Evolutionary conservation across 1,140 invertebrate species (phyloP).

Genomic region (Neodiprion virginianus): DNA sequence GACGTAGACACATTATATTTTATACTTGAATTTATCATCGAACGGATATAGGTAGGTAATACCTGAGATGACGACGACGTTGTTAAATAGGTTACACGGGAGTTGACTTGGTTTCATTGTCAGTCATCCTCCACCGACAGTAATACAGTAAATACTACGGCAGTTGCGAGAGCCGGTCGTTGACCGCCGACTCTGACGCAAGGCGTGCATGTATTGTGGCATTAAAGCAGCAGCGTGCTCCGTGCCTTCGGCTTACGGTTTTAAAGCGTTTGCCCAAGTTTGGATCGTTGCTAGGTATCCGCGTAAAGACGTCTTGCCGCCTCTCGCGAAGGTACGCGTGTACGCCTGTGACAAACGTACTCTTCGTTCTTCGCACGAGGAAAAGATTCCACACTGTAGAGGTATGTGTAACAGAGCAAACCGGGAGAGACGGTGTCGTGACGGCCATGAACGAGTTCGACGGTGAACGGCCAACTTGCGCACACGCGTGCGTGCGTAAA

Average conservation of each 20-base stretch:
- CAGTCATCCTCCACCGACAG: neutral
- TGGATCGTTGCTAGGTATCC: neutral
- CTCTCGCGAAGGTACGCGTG: neutral
- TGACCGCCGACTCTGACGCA: neutral
- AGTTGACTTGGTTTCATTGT: neutral
- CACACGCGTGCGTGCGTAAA: too few relatives aligned
- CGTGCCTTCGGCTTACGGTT: neutral
- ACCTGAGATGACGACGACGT: neutral
- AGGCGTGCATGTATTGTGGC: neutral
- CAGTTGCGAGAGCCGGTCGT: neutral
- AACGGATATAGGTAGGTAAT: too few relatives aligned
- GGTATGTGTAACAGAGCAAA: neutral
- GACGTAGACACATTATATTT: too few relatives aligned
- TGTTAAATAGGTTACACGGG: neutral
- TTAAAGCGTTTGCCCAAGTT: neutral
- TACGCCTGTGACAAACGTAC: neutral
- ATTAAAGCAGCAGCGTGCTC: neutral
- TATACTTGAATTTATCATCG: too few relatives aligned
- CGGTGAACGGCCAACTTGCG: too few relatives aligned
- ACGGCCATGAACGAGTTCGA: too few relatives aligned
- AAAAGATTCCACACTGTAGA: neutral
- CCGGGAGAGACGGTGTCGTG: too few relatives aligned
- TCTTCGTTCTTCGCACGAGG: too few relatives aligned
- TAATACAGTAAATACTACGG: neutral
- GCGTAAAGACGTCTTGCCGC: too few relatives aligned